phyloP scores from a whole-genome alignment of 2,888 invertebrate species.

The Ennomos erosarius region DNA sequence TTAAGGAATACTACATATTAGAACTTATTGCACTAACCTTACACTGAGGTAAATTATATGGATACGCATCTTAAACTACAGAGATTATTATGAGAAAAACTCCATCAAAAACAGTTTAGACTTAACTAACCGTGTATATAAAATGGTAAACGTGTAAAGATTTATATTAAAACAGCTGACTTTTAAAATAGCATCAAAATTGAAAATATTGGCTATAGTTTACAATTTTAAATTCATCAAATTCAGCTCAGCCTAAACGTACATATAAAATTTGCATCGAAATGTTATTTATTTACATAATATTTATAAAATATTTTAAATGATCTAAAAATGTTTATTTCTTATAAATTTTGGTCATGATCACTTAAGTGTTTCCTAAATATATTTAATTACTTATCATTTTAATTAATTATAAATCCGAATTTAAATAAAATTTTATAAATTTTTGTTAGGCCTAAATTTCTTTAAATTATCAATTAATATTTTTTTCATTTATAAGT shows the following conservation, averaged over 20 bases:
- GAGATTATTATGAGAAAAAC: conserved; percentile 2
- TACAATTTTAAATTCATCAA: conserved; percentile 24
- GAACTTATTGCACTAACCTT: no score
- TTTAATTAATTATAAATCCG: not conserved
- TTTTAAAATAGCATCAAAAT: conserved; percentile 6
- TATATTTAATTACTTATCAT: not conserved
- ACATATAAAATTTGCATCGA: not conserved
- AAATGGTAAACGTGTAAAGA: conserved; percentile 11
- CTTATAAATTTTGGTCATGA: conserved; percentile 22
- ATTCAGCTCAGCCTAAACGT: conserved; percentile 9
- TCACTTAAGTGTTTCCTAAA: conserved; percentile 11
- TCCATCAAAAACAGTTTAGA: conserved; percentile 20
- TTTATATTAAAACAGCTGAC: conserved; percentile 10
- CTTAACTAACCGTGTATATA: not conserved
- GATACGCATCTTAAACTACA: no score
- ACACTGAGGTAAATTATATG: no score
- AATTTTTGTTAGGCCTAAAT: no score
- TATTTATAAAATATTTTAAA: conserved; percentile 13
- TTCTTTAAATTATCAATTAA: no score
- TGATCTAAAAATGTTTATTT: conserved; percentile 21
- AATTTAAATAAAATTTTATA: no score
- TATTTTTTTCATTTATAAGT: no score
- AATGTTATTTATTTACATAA: conserved; percentile 7
- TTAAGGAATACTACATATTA: no score
- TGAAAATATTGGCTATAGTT: conserved; percentile 7